A percentile compares a stretch with the other conserved stretches of the same genome.
phyloP scores from a whole-genome alignment of 2,113 vertebrate genomes.

The Tyto alba region DNA sequence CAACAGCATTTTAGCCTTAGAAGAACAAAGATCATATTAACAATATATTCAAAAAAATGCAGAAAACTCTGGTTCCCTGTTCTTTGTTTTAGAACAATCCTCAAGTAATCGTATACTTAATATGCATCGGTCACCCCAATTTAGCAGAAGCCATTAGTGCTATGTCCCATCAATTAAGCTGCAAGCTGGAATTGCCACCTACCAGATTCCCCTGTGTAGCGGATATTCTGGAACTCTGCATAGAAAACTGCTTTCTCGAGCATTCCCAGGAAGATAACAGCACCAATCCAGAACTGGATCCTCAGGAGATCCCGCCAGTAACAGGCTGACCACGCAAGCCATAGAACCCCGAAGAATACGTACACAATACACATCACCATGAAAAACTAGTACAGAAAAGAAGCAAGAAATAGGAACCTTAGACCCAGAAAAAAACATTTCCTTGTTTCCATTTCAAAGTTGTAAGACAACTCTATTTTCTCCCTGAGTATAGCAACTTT shows the following conservation, averaged over 20 bases:
- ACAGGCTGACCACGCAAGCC: constrained; percentile 91
- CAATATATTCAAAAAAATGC: neutral
- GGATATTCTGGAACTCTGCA: constrained; percentile 92
- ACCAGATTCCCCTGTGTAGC: constrained; percentile 89
- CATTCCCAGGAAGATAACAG: constrained; percentile 93
- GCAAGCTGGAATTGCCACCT: neutral
- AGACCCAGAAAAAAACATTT: neutral
- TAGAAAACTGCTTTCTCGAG: constrained; percentile 96
- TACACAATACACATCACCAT: constrained; percentile 97
- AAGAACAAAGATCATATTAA: neutral
- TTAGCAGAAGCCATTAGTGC: neutral
- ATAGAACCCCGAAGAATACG: constrained; percentile 88
- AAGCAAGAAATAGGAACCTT: constrained; percentile 17
- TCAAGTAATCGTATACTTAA: neutral
- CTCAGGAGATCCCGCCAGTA: constrained; percentile 92
- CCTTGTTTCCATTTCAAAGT: neutral
- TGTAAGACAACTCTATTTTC: neutral
- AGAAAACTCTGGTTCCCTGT: neutral
- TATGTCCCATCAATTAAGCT: neutral
- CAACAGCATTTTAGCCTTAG: neutral
- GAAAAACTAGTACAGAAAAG: constrained; percentile 82
- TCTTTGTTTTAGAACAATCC: neutral
- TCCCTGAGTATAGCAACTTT: neutral
- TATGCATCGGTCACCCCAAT: neutral
- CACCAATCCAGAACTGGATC: constrained; percentile 96